Evolutionary conservation across 2,113 vertebrate species (phyloP).

Genomic region (Crotalus horridus): DNA sequence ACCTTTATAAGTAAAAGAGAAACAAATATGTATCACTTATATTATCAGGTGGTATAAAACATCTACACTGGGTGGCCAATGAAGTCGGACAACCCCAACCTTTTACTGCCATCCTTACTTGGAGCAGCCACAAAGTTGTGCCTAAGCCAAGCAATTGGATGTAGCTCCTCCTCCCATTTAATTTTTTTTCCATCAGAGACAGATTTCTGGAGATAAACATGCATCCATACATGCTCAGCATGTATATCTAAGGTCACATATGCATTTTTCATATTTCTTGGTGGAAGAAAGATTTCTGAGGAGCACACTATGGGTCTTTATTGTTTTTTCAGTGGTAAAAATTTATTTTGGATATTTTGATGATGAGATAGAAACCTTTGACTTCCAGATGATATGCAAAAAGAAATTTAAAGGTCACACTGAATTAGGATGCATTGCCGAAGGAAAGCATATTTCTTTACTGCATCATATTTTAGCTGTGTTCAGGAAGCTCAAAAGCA

Average conservation of each 20-base stretch:
- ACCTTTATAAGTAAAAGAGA: background rate
- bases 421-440: background rate
- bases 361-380: background rate
- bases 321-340: background rate
- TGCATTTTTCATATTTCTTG: background rate
- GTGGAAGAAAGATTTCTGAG: background rate
- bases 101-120: background rate
- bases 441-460: background rate
- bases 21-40: background rate
- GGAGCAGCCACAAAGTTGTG: background rate
- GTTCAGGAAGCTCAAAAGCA: background rate
- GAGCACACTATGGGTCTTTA: background rate
- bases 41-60: background rate
- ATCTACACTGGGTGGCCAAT: background rate
- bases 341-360: background rate
- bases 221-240: background rate
- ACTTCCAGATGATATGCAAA: background rate
- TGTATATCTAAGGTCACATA: background rate
- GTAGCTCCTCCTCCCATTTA: background rate
- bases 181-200: background rate
- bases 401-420: background rate
- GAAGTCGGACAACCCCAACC: background rate
- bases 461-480: background rate
- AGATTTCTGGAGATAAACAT: background rate
- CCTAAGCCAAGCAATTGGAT: background rate